Conservation (phyloP, 1,140 invertebrate genomes). For the Megalonaias nervosa region DNA sequence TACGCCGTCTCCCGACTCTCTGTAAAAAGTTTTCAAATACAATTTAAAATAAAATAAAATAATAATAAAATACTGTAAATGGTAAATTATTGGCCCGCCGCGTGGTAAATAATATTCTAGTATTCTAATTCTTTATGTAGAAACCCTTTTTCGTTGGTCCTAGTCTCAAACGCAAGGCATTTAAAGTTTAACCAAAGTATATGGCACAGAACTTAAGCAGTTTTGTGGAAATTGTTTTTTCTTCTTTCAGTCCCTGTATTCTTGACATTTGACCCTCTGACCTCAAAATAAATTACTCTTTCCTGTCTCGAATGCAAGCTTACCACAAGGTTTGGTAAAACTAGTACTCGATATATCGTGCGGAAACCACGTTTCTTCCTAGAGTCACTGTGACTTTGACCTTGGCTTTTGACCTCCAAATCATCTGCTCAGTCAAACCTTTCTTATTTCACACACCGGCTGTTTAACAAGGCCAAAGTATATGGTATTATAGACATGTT, state of each 20-base stretch:
- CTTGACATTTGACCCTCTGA: no score
- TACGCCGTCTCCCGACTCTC: conserved; percentile 75
- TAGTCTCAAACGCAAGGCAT: neutral
- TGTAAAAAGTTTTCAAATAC: conserved; percentile 59
- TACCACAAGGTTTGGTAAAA: no score
- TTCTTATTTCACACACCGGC: no score
- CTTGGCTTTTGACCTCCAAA: no score
- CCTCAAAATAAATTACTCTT: no score
- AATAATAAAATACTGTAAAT: neutral
- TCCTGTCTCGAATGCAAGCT: no score
- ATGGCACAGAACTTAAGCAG: neutral
- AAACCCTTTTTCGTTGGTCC: neutral
- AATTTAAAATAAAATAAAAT: neutral
- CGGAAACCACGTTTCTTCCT: no score
- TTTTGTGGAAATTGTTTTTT: neutral
- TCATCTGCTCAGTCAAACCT: no score
- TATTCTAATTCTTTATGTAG: neutral
- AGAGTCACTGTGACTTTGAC: no score
- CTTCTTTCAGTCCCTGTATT: neutral
- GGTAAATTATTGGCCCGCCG: neutral
- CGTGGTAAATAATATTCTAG: neutral
- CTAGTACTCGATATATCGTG: no score
- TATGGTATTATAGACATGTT: no score
- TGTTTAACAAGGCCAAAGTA: no score
- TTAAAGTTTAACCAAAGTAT: neutral